Conservation (phyloP, 2,113 vertebrate species). For the Eulacestoma nigropectus region DNA sequence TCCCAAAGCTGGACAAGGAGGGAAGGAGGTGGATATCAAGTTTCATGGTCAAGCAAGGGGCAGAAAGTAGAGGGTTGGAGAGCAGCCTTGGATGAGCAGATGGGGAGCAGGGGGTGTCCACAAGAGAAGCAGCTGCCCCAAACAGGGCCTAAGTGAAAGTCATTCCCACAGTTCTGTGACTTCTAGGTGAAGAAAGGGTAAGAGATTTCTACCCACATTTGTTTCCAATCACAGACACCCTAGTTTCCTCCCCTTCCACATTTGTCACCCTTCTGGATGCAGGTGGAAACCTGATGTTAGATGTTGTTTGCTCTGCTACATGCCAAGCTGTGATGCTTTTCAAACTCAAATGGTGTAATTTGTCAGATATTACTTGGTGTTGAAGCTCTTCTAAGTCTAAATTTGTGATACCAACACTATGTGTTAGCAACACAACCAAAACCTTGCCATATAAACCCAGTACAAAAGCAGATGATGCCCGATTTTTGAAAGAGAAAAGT, state of each 20-base stretch:
- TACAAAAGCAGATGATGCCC: neutral
- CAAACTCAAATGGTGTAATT: neutral
- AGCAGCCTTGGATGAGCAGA: rapidly evolving
- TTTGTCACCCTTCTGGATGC: neutral
- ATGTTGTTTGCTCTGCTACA: neutral
- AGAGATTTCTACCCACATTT: neutral
- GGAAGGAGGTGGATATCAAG: neutral
- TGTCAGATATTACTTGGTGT: neutral
- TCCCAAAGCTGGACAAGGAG: neutral
- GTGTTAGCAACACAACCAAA: neutral
- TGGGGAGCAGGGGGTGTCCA: rapidly evolving
- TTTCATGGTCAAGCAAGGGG: rapidly evolving
- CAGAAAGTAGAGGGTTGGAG: neutral
- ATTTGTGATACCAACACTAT: neutral
- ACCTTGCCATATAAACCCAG: neutral
- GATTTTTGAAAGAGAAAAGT: neutral
- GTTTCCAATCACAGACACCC: neutral
- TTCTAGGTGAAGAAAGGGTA: neutral
- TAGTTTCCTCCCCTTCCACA: neutral
- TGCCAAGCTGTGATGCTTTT: neutral
- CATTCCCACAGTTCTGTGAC: neutral
- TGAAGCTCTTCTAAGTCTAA: neutral
- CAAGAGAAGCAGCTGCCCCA: neutral
- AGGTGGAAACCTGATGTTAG: neutral
- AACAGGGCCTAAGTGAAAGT: rapidly evolving